Conservation (phyloP, 2,797 vertebrate genomes). For the Pristis pectinata region DNA sequence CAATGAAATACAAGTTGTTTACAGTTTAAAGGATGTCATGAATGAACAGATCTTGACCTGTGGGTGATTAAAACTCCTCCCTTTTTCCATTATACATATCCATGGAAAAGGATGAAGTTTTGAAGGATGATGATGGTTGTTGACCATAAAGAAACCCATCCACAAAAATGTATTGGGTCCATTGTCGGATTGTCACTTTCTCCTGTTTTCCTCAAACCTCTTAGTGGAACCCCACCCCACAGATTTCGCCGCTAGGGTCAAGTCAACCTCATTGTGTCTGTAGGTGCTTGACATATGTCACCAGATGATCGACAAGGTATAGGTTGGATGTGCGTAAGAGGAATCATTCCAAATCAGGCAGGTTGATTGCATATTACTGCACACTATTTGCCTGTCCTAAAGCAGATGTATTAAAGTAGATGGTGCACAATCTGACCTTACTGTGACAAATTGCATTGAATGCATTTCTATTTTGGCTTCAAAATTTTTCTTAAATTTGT, state of each 20-base stretch:
- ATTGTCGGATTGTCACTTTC: too few species aligned
- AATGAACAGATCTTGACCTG: background rate
- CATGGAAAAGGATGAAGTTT: too few species aligned
- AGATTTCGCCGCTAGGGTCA: too few species aligned
- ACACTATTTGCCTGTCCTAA: background rate
- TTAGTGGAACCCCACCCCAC: too few species aligned
- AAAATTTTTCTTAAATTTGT: slow-evolving; percentile 17
- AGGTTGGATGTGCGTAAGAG: background rate
- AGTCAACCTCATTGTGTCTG: background rate
- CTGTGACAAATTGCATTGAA: slow-evolving; percentile 19
- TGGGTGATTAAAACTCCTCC: background rate
- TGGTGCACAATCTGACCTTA: background rate
- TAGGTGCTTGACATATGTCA: background rate
- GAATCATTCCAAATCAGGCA: background rate
- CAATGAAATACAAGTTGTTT: background rate
- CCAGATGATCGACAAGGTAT: background rate
- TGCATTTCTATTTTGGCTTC: background rate
- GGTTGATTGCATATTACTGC: background rate
- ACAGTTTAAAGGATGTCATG: background rate
- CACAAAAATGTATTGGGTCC: too few species aligned
- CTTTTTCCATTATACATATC: background rate
- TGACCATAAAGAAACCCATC: too few species aligned
- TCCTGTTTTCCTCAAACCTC: too few species aligned
- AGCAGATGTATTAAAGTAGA: too few species aligned
- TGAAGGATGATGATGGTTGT: too few species aligned